A percentile compares a stretch with the other conserved stretches of the same genome.
Conservation (phyloP, 2,797 vertebrate species). For the Galago senegalensis region DNA sequence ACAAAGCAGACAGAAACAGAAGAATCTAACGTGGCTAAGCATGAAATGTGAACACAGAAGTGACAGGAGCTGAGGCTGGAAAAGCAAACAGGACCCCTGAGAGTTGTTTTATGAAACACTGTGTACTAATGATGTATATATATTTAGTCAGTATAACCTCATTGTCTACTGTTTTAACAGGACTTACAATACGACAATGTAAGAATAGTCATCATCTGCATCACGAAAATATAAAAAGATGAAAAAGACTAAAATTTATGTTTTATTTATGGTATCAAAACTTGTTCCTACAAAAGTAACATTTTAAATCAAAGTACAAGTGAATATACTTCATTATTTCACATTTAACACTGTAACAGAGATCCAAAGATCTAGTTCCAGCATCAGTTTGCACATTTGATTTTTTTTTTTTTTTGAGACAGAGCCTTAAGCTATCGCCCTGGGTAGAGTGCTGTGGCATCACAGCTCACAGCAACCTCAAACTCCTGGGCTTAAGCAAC, state of each 20-base stretch:
- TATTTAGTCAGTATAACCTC: neutral
- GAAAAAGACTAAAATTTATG: conserved; percentile 6
- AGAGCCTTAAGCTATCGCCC: no score
- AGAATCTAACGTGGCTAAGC: neutral
- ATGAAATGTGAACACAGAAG: neutral
- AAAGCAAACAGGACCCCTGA: conserved; percentile 1
- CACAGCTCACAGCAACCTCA: no score
- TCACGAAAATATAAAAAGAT: conserved; percentile 35
- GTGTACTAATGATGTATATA: neutral
- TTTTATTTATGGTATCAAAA: conserved; percentile 2
- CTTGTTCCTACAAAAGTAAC: conserved; percentile 9
- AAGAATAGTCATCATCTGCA: neutral
- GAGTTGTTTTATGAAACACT: conserved; percentile 37
- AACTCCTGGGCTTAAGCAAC: no score
- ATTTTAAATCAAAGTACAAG: conserved; percentile 29
- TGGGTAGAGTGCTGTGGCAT: no score
- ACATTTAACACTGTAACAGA: conserved; percentile 41
- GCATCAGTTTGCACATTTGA: neutral
- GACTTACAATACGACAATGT: conserved; percentile 29
- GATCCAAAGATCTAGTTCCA: neutral
- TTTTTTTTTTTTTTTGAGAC: neutral
- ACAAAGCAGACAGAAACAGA: neutral
- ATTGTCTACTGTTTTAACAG: neutral
- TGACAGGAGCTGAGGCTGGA: neutral
- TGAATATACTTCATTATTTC: conserved; percentile 24